A percentile compares a stretch with the other conserved stretches of the same genome.
Conservation (phyloP, 2,113 vertebrate species). For the Opisthocomus hoazin region DNA sequence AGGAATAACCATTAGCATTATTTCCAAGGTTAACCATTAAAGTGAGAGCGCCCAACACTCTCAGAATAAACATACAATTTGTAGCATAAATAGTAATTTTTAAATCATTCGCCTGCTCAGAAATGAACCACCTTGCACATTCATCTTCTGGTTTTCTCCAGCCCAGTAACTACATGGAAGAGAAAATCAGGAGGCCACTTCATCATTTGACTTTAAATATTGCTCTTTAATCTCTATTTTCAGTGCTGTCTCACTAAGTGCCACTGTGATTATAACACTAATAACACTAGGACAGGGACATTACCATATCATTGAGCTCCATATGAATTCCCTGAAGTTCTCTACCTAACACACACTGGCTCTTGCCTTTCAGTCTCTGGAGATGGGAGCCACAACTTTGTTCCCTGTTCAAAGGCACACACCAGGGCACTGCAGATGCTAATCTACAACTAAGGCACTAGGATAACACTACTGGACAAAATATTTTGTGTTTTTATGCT, state of each 20-base stretch:
- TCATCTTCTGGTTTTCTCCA: not conserved
- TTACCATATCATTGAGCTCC: not conserved
- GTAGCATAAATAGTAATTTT: not conserved
- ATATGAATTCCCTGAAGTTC: not conserved
- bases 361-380: not conserved
- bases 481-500: not conserved
- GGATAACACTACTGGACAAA: not conserved
- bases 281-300: not conserved
- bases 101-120: not conserved
- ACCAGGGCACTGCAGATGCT: not conserved
- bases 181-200: not conserved
- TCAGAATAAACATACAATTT: not conserved
- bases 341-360: not conserved
- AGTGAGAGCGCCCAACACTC: not conserved
- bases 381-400: not conserved
- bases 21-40: not conserved
- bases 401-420: not conserved
- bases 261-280: not conserved
- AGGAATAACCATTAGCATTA: not conserved
- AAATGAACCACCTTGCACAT: not conserved
- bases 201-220: not conserved
- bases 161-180: rapidly evolving
- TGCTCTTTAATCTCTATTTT: not conserved
- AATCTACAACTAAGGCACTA: not conserved
- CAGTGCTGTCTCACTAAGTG: not conserved